Evolutionary conservation across 2,113 vertebrate genomes (phyloP).

Genomic region (Syrrhaptes paradoxus): DNA sequence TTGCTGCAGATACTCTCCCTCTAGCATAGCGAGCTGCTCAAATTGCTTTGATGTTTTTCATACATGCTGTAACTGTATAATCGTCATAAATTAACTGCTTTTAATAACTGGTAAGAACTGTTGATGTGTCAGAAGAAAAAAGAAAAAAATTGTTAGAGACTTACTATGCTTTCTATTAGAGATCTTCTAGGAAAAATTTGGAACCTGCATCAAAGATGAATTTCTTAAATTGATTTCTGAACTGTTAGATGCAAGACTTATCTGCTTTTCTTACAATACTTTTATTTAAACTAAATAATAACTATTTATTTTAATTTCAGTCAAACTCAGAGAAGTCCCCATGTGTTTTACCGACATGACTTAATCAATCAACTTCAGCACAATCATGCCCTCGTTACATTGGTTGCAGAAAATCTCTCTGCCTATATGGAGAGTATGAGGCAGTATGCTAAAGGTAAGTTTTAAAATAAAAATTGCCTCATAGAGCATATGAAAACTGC

Average conservation of each 20-base stretch:
- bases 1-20: not conserved
- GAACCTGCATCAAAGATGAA: not conserved
- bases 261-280: constrained; percentile 25
- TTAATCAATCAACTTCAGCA: constrained; percentile 99
- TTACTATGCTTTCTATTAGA: not conserved
- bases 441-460: constrained; percentile 93
- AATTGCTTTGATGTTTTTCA: not conserved
- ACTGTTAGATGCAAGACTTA: not conserved
- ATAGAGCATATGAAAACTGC: not conserved
- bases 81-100: not conserved
- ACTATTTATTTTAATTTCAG: constrained; percentile 75
- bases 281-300: not conserved
- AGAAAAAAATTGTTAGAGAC: not conserved
- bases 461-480: not conserved
- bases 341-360: constrained; percentile 98
- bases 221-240: not conserved
- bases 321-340: constrained; percentile 97
- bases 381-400: constrained; percentile 96
- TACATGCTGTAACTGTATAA: not conserved
- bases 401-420: constrained; percentile 98
- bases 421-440: constrained; percentile 99
- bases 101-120: not conserved
- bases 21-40: not conserved
- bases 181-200: not conserved
- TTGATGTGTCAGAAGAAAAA: not conserved